A percentile compares a stretch with the other conserved stretches of the same genome.
phyloP scores from a whole-genome alignment of 2,888 invertebrate species.

The Lamellibrachia satsuma region DNA sequence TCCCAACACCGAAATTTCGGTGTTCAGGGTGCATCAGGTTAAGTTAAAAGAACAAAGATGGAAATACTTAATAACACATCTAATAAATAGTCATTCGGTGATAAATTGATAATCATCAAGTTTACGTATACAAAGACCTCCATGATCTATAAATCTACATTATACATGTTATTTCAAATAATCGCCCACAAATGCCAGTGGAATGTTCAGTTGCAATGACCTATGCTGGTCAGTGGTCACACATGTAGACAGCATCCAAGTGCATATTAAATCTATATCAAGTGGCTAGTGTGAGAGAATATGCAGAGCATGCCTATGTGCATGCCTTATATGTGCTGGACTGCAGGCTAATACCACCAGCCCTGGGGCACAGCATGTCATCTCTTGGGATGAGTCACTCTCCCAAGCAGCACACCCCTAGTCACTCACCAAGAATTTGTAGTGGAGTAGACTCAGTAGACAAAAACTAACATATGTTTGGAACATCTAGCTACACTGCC shows the following conservation, averaged over 20 bases:
- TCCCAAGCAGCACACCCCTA: neutral
- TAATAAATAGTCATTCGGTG: no score
- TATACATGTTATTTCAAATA: no score
- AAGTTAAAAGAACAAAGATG: no score
- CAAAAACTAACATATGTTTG: neutral
- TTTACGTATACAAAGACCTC: no score
- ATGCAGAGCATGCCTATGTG: neutral
- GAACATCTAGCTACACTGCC: neutral
- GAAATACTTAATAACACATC: no score
- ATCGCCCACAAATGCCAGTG: neutral
- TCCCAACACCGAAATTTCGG: no score
- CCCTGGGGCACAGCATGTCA: neutral
- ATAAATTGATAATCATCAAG: no score
- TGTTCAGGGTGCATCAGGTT: no score
- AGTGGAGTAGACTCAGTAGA: neutral
- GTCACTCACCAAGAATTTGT: conserved; percentile 6
- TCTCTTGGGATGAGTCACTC: neutral
- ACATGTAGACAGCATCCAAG: neutral
- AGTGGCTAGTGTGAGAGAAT: neutral
- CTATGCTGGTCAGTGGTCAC: no score
- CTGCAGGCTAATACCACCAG: neutral
- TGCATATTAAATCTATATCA: neutral
- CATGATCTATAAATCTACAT: no score
- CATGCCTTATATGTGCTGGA: neutral
- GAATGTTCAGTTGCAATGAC: no score